These are phyloP conservation scores for Phrynocephalus versicolor DNA, from an alignment of 2,113 vertebrate genomes.

Conservation along the genomic window DNA sequence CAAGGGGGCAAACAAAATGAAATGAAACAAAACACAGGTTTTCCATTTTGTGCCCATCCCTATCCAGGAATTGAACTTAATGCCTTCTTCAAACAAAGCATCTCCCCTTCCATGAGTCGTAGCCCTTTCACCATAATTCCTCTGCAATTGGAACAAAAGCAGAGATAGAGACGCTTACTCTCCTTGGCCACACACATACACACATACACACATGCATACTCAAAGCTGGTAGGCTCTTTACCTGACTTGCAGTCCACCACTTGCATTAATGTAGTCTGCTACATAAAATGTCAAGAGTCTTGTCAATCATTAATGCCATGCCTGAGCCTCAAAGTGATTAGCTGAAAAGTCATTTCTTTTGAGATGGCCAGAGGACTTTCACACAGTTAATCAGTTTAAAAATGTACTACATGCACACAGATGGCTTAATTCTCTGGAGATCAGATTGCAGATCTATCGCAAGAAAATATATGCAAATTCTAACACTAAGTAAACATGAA, in stretches of 20 bases:
- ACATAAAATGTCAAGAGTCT: constrained; percentile 24
- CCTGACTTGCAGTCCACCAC: not conserved
- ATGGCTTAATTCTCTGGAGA: constrained; percentile 38
- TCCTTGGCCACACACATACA: not conserved
- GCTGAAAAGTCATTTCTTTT: constrained; percentile 47
- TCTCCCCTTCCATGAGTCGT: not conserved
- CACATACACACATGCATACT: accelerated
- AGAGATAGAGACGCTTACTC: not conserved
- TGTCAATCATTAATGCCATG: constrained; percentile 66
- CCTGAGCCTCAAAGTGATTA: constrained; percentile 54
- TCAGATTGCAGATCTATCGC: not conserved
- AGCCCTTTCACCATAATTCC: not conserved
- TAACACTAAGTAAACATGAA: constrained; percentile 6
- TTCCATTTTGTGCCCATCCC: no score
- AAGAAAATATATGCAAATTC: constrained; percentile 14
- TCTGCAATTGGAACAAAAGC: not conserved
- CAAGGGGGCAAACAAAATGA: no score
- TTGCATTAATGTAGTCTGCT: constrained; percentile 7
- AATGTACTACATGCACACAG: constrained; percentile 33
- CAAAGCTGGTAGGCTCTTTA: not conserved
- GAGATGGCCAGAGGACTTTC: constrained; percentile 57
- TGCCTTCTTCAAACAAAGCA: not conserved
- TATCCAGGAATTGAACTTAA: not conserved
- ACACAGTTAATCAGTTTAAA: constrained; percentile 62
- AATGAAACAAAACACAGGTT: no score